These are phyloP conservation scores for Paracanthobrama guichenoti DNA, from an alignment of 2,113 vertebrate species.

Conservation along the genomic window DNA sequence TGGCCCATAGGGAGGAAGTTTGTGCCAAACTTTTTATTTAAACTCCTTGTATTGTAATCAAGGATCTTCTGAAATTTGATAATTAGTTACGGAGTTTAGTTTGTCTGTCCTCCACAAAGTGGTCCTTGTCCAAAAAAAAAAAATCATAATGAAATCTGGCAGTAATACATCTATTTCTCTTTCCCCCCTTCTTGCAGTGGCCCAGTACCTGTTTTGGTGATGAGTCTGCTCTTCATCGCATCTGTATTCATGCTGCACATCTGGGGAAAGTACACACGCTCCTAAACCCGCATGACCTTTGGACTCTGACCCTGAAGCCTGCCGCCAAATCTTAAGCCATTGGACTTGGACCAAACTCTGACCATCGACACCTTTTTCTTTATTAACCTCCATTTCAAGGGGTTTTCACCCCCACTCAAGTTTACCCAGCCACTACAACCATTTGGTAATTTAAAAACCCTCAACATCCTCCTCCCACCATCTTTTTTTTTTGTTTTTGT, in stretches of 20 bases:
- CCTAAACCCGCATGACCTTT: conserved; percentile 75
- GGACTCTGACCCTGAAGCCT: conserved; percentile 65
- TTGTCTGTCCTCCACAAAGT: conserved; percentile 40
- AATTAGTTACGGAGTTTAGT: not conserved
- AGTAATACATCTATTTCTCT: conserved; percentile 38
- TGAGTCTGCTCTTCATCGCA: conserved; percentile 99
- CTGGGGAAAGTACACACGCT: conserved; percentile 99
- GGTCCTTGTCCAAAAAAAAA: not conserved
- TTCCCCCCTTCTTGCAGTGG: conserved; percentile 78
- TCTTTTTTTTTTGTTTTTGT: conserved; percentile 48
- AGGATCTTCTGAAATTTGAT: not conserved
- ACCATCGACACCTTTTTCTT: conserved; percentile 56
- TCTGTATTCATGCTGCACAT: conserved; percentile 99
- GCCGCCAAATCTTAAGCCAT: conserved; percentile 72
- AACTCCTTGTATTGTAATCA: not conserved
- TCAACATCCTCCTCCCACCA: not conserved
- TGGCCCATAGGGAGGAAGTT: conserved; percentile 48
- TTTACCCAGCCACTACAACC: conserved; percentile 44
- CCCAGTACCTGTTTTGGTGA: conserved; percentile 96
- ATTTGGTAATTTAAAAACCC: conserved; percentile 56
- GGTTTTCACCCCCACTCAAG: not conserved
- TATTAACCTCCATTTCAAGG: conserved; percentile 26
- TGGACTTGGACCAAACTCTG: conserved; percentile 92
- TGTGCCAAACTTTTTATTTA: not conserved
- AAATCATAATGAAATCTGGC: not conserved